Conservation (phyloP, 1,140 invertebrate genomes). For the Meloidogyne exigua region DNA sequence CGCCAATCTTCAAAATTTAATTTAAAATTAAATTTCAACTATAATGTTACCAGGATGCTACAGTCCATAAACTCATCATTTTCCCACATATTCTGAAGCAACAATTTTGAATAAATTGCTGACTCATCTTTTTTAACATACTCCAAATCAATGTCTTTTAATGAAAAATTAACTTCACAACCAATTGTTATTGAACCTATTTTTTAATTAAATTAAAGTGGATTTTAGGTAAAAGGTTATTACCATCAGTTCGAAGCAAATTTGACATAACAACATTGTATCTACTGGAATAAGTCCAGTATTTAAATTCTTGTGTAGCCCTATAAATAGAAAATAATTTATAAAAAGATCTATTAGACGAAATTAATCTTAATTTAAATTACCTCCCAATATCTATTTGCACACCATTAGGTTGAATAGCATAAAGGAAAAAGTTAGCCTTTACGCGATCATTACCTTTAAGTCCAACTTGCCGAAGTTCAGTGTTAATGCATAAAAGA, state of each 20-base stretch:
- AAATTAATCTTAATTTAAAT: no score
- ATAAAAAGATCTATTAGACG: no score
- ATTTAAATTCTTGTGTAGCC: not conserved
- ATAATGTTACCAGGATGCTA: not conserved
- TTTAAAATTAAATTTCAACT: not conserved
- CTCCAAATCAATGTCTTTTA: not conserved
- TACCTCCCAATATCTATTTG: not conserved
- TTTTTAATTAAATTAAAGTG: no score
- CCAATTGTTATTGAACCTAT: not conserved
- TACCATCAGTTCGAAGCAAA: not conserved
- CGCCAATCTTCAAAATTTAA: not conserved
- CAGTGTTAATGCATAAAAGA: not conserved
- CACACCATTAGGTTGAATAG: not conserved
- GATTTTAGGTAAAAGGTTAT: not conserved
- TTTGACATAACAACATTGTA: not conserved
- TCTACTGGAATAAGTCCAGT: not conserved
- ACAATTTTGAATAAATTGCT: not conserved
- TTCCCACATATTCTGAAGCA: not conserved
- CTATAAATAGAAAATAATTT: no score
- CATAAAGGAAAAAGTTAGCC: not conserved
- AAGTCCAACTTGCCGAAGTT: not conserved
- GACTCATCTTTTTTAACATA: not conserved
- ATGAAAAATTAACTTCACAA: not conserved
- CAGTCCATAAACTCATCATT: not conserved
- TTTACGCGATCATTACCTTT: not conserved